Percentiles rank a stretch among this genome's conserved stretches.
Evolutionary conservation across 2,888 invertebrate species (phyloP).

Genomic region (Thereva unica): DNA sequence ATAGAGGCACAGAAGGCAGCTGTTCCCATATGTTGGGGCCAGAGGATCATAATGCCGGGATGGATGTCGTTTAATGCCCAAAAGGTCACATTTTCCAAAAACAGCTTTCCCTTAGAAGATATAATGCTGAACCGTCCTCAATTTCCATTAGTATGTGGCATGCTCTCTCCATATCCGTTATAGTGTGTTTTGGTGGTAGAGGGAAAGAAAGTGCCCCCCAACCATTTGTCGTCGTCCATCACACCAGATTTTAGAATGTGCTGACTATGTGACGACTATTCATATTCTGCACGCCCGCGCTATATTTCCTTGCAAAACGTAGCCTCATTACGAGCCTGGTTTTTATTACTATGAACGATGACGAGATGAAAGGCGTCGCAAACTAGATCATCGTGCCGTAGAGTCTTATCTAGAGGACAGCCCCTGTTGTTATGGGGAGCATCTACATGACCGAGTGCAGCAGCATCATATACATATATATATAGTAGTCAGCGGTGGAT

Average conservation of each 20-base stretch:
- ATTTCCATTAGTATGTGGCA: no score
- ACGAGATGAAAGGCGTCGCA: constrained; percentile 29
- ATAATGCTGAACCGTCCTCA: no score
- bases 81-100: no score
- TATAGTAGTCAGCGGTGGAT: neutral
- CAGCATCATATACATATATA: no score
- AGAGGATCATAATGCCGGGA: no score
- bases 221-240: constrained; percentile 36
- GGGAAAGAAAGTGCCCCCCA: constrained; percentile 11
- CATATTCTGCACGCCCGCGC: neutral
- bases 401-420: constrained; percentile 18
- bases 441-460: constrained; percentile 23
- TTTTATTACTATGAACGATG: constrained; percentile 18
- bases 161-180: no score
- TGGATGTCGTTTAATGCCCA: no score
- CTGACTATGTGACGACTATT: constrained; percentile 1
- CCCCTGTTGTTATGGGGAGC: constrained; percentile 10
- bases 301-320: constrained; percentile 19
- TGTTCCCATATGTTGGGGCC: no score
- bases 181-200: no score
- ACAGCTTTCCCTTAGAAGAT: no score
- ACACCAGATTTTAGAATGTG: constrained; percentile 14
- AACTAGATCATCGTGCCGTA: constrained; percentile 28
- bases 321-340: constrained; percentile 7
- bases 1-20: no score